Base-by-base conservation (phyloP, 2,888 invertebrate genomes). In the Stramonita haemastoma region DNA sequence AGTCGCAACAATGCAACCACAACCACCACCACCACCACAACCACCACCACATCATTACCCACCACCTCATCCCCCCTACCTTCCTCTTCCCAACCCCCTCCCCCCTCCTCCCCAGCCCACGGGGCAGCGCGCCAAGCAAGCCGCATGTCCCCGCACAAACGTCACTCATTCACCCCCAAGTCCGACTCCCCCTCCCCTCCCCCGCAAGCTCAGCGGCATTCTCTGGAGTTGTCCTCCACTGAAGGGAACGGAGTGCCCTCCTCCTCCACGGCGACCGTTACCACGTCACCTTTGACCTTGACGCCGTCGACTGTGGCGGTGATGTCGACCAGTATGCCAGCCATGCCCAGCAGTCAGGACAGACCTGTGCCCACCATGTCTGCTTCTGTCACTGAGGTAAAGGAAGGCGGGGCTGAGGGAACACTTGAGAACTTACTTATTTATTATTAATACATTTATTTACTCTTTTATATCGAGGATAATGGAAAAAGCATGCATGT, bases 121-220 rank as follows among this genome's bases (percentile, higher is more conserved):
- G 86, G 86, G 70, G 89, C 81, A 22, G 36, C 86, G 4, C 36
- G 66, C 34, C 85, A 86, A 46, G 60, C 90, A 0, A 11, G 88
- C 90, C n/a, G 88, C 70, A 32, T 77, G 79, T 90, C 92, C 73
- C 91, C 90, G 36, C 93, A 93, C 90, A 94, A 94, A 91, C 93
- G 94, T 26, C 94, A 93, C 89, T 93, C 94, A 34, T 92, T 92
- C 87, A 94, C 93, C 86, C 92, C 91, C 86, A 90, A 91, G 60
- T 88, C 93, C 11, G 89, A 87, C 36, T 92, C 93, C 34, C 91
- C 93, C 46, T 92, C 93, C 83, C 93, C 93, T 87, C 93, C 93
- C 60, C 92, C 91, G 26, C 92, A 92, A 60, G 90, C 90, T 15
- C 93, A 94, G 84, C 92, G 94, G 70, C 93, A 91, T 22, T 94